phyloP scores from a whole-genome alignment of 2,797 vertebrate species.

The Falco berigora region DNA sequence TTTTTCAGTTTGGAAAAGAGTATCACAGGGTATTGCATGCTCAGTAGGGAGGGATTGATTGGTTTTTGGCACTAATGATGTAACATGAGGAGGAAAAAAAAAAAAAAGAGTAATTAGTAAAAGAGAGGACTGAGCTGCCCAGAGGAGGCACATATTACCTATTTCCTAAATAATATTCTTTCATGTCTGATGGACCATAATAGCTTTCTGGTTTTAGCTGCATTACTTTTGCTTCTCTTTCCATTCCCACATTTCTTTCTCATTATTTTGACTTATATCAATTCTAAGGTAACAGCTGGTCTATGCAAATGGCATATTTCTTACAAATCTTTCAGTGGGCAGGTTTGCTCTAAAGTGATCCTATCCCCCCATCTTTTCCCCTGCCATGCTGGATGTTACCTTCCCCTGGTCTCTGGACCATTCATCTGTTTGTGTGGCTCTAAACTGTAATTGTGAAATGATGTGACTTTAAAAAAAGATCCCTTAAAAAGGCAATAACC shows the following conservation, averaged over 20 bases:
- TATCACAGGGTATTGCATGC: background rate
- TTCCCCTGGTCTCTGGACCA: background rate
- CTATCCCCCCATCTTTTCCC: background rate
- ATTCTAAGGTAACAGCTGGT: background rate
- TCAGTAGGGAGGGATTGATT: background rate
- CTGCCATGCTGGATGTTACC: background rate
- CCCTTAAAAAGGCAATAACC: background rate
- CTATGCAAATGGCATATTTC: background rate
- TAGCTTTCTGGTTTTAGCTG: background rate
- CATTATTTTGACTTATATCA: conserved; percentile 14
- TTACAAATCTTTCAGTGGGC: background rate
- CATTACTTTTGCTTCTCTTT: conserved; percentile 31
- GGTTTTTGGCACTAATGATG: background rate
- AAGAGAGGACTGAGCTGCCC: background rate
- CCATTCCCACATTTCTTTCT: conserved; percentile 25
- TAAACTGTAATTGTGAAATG: background rate
- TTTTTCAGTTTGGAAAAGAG: background rate
- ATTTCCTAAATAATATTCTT: conserved; percentile 42
- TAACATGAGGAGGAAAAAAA: background rate
- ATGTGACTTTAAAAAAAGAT: background rate
- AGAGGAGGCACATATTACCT: background rate
- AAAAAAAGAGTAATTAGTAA: background rate
- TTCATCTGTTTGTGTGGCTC: background rate
- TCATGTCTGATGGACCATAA: background rate
- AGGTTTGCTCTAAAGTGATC: background rate